phyloP scores from a whole-genome alignment of 1,140 invertebrate genomes.

The Amyelois transitella region DNA sequence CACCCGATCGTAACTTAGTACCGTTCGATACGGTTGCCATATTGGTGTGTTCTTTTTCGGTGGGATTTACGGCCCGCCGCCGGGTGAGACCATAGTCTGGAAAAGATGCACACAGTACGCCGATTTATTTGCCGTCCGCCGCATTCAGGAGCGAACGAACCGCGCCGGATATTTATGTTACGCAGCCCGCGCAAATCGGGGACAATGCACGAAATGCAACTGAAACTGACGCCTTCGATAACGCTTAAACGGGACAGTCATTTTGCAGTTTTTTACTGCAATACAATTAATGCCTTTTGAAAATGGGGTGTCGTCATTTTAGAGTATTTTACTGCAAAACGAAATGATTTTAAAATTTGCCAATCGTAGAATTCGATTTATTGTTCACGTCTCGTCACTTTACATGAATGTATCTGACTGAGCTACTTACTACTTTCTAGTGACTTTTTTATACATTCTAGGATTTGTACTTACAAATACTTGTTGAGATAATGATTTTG shows the following conservation, averaged over 20 bases:
- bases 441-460: too few relatives aligned
- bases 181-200: slow-evolving; percentile 44
- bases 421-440: too few relatives aligned
- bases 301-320: too few relatives aligned
- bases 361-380: too few relatives aligned
- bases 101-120: slow-evolving; percentile 35
- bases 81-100: slow-evolving; percentile 42
- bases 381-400: too few relatives aligned
- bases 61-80: slow-evolving; percentile 57
- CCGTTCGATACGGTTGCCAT: slow-evolving; percentile 57
- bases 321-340: too few relatives aligned
- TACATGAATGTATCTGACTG: too few relatives aligned
- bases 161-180: slow-evolving; percentile 60
- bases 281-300: too few relatives aligned
- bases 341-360: too few relatives aligned
- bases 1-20: slow-evolving; percentile 52
- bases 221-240: slow-evolving; percentile 45
- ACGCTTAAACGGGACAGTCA: slow-evolving; percentile 5
- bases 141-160: slow-evolving; percentile 58
- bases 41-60: slow-evolving; percentile 56
- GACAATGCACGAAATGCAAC: slow-evolving; percentile 64
- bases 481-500: too few relatives aligned
- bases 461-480: background rate
- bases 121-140: slow-evolving; percentile 62
- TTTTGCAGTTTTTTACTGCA: background rate